phyloP scores from a whole-genome alignment of 2,888 invertebrate species.

The Buathra laborator region DNA sequence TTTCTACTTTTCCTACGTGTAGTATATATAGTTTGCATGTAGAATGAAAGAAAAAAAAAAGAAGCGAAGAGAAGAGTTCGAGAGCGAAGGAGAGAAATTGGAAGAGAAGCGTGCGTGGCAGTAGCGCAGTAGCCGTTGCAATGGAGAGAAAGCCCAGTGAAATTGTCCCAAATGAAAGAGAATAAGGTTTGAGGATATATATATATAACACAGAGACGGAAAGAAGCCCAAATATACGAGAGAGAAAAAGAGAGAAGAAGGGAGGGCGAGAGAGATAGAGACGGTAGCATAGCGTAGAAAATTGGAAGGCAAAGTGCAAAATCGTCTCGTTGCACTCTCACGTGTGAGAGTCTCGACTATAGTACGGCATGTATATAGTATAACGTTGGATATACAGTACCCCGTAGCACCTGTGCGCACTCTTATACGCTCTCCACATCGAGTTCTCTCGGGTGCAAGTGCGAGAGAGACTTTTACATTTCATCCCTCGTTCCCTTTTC shows the following conservation, averaged over 20 bases:
- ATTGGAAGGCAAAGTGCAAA: conserved; percentile 51
- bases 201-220: background rate
- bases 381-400: background rate
- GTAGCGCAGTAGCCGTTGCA: conserved; percentile 14
- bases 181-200: conserved; percentile 42
- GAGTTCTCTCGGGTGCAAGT: conserved; percentile 17
- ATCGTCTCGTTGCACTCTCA: conserved; percentile 51
- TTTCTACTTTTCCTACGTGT: conserved; percentile 31
- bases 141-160: conserved; percentile 36
- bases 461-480: conserved; percentile 26
- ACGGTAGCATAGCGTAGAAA: conserved; percentile 32
- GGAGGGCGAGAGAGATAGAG: conserved; percentile 6
- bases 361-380: conserved; percentile 18
- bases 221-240: conserved; percentile 11
- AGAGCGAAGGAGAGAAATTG: conserved; percentile 41
- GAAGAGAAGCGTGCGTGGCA: conserved; percentile 35
- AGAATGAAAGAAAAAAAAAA: conserved; percentile 7
- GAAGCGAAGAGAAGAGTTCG: background rate
- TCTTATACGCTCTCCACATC: conserved; percentile 31
- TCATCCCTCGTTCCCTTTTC: conserved; percentile 10
- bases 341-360: conserved; percentile 26
- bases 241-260: conserved; percentile 5
- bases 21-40: background rate
- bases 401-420: conserved; percentile 52
- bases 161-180: conserved; percentile 53